Percentiles rank a stretch among this genome's conserved stretches.
Evolutionary conservation across 2,888 invertebrate genomes (phyloP).

Genomic region (Leptogaster cylindrica): DNA sequence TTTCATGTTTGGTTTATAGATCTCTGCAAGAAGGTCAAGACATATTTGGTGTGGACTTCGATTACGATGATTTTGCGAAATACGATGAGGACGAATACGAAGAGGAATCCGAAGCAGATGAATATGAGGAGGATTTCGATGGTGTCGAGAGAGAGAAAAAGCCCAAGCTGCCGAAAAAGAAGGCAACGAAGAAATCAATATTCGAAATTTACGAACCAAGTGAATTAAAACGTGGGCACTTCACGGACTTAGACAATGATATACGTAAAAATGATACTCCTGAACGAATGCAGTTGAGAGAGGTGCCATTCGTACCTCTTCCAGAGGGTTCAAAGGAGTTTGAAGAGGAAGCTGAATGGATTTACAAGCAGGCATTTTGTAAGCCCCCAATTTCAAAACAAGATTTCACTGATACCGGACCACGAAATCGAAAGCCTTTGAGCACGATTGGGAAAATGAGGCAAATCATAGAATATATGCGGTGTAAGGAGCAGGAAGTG

Average conservation of each 20-base stretch:
- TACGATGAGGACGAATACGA: slow-evolving; percentile 84
- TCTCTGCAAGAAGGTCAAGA: slow-evolving; percentile 97
- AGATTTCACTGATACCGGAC: slow-evolving; percentile 58
- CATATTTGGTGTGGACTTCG: slow-evolving; percentile 99
- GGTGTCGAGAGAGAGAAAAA: slow-evolving; percentile 70
- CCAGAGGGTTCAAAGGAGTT: slow-evolving; percentile 85
- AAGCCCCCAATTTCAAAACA: slow-evolving; percentile 83
- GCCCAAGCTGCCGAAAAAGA: slow-evolving; percentile 79
- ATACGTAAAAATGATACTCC: slow-evolving; percentile 88
- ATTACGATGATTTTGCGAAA: slow-evolving; percentile 88
- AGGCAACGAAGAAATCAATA: slow-evolving; percentile 82
- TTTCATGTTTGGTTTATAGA: slow-evolving; percentile 58
- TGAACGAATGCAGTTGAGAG: slow-evolving; percentile 90
- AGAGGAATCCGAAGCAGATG: slow-evolving; percentile 79
- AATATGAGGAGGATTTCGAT: slow-evolving; percentile 79
- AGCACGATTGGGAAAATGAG: slow-evolving; percentile 85
- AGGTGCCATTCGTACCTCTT: slow-evolving; percentile 83
- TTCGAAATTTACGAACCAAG: slow-evolving; percentile 97
- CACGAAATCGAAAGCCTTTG: slow-evolving; percentile 69
- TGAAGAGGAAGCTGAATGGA: slow-evolving; percentile 96
- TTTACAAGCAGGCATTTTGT: slow-evolving; percentile 91
- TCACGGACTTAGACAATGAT: slow-evolving; percentile 92
- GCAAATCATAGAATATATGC: slow-evolving; percentile 93
- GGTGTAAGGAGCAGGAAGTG: slow-evolving; percentile 94
- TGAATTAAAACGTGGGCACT: slow-evolving; percentile 94